Conservation (phyloP, 2,888 invertebrate genomes). For the Sinodicranocentrus sp. region DNA sequence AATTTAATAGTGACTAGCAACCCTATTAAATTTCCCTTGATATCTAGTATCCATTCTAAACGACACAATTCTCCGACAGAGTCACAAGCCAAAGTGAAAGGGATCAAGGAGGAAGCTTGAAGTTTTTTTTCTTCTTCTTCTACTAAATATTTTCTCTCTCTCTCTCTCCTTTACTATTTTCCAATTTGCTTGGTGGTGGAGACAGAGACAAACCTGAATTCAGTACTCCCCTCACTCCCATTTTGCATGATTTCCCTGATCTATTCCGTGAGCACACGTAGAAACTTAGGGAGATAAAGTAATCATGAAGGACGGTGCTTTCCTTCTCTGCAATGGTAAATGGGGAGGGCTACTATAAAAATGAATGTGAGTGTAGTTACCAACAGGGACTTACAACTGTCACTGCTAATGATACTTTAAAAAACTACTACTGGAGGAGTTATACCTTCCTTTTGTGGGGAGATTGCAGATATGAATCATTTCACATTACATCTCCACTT, state of each 20-base stretch:
- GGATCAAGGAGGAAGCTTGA: conserved; percentile 45
- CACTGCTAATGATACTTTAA: conserved; percentile 57
- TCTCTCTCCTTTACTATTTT: conserved; percentile 21
- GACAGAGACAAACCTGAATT: conserved; percentile 22
- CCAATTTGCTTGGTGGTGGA: conserved; percentile 3
- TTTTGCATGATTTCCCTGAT: conserved; percentile 52
- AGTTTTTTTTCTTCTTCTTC: conserved; percentile 14
- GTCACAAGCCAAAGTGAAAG: conserved; percentile 18
- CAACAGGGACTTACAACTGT: conserved; percentile 42
- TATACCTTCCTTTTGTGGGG: conserved; percentile 16
- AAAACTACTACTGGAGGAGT: conserved; percentile 28
- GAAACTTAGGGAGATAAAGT: conserved; percentile 24
- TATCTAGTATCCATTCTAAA: too few species aligned
- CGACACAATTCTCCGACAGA: too few species aligned
- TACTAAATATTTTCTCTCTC: conserved; percentile 1
- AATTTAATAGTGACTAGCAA: too few species aligned
- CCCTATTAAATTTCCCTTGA: too few species aligned
- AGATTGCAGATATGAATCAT: conserved; percentile 50
- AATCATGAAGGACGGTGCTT: conserved; percentile 25
- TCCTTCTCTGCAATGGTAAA: background rate
- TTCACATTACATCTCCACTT: conserved; percentile 8
- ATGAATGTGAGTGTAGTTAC: conserved; percentile 48
- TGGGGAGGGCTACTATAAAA: conserved; percentile 13
- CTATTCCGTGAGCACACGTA: conserved; percentile 19
- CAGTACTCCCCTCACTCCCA: conserved; percentile 51